phyloP scores from a whole-genome alignment of 2,888 invertebrate genomes.

The Chrysolina oricalcia region DNA sequence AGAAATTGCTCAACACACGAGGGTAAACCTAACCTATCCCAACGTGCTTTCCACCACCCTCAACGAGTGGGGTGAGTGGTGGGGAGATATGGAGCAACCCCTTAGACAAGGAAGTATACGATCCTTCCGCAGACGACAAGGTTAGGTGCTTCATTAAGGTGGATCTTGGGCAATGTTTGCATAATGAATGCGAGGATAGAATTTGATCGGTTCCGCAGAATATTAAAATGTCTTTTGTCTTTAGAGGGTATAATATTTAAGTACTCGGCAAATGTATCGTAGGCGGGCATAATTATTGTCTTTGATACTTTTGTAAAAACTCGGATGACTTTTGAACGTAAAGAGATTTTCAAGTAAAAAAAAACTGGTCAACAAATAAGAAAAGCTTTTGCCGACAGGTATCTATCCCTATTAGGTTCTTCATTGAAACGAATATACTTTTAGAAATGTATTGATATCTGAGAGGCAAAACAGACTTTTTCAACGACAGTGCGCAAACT shows the following conservation, averaged over 20 bases:
- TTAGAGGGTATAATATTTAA: not conserved
- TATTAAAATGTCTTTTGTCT: conserved; percentile 9
- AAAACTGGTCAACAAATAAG: too few relatives aligned
- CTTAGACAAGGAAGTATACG: conserved; percentile 55
- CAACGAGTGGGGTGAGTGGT: conserved; percentile 61
- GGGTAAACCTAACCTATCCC: conserved; percentile 72
- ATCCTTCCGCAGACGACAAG: conserved; percentile 25
- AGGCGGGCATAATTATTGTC: too few relatives aligned
- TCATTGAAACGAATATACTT: too few relatives aligned
- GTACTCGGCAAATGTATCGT: not conserved
- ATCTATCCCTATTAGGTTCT: too few relatives aligned
- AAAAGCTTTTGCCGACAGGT: too few relatives aligned
- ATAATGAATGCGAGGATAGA: conserved; percentile 32
- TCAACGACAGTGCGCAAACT: too few relatives aligned
- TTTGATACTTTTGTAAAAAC: too few relatives aligned
- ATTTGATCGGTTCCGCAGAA: conserved; percentile 16
- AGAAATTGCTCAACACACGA: conserved; percentile 65
- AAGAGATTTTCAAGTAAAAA: too few relatives aligned
- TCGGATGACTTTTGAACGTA: too few relatives aligned
- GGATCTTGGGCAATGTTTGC: conserved; percentile 44
- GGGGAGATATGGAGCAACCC: conserved; percentile 67
- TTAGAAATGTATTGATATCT: too few relatives aligned
- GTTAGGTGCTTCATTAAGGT: conserved; percentile 42
- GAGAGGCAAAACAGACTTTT: too few relatives aligned
- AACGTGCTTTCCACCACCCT: conserved; percentile 69